Base-by-base conservation (phyloP, 2,113 vertebrate species). In the Petromus typicus region DNA sequence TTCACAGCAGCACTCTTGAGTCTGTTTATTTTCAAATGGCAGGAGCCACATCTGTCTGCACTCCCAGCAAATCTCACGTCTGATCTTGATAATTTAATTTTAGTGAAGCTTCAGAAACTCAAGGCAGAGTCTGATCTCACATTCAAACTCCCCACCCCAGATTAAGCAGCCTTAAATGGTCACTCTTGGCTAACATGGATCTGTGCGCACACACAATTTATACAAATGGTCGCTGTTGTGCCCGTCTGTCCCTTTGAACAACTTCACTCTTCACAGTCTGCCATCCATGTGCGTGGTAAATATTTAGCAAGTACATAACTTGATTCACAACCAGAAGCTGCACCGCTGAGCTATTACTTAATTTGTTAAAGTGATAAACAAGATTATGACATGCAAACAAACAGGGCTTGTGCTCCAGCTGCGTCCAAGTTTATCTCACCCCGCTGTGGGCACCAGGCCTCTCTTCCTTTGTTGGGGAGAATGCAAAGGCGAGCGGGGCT, bases 11-110 rank as follows among this genome's bases (percentile, higher is more conserved):
- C 94, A 3, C 56, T 34, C 56, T 85, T 87, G 86, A 86, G 76
- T 48, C 57, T 0, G 54, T 98, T 98, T 98, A 98, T 98, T 98
- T 97, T 81, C 85, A 93, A 95, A 93, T 76, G 91, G 37, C 83
- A 78, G 45, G 59, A 84, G 48, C 67, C 71, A 20, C 54, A 76
- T 56, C 43, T n/a, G 80, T 63, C 64, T 17, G 9, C 54, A 40
- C 67, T 37, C 11, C 67, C 67, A 37, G 69, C 8, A 23, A 69
- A 87, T 63, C 73, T 30, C 10, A 57, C 10, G 56, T 93, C 80
- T 59, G 84, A 59, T 76, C 73, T 92, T 82, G 56, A 48, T 93
- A 12, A 88, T 94, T 97, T 89, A 61, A 96, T 95, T 96, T 95
- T 90, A 91, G 91, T 93, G 90, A 64, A 97, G 66, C 48, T 88